Evolutionary conservation across 2,888 invertebrate species (phyloP).

Genomic region (Zygaena filipendulae): DNA sequence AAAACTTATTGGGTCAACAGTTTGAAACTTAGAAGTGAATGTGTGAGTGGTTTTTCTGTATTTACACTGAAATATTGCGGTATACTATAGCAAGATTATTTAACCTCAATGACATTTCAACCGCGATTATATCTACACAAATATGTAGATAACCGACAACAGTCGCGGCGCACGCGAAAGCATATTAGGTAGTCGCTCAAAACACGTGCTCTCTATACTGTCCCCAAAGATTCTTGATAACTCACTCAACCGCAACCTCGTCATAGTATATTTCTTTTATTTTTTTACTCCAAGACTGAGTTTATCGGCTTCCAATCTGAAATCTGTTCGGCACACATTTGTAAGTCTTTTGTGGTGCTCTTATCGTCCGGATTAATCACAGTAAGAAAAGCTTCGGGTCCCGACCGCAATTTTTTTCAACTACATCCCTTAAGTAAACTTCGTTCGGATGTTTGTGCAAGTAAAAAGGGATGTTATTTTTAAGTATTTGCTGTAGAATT

Average conservation of each 20-base stretch:
- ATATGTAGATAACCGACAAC: conserved; percentile 32
- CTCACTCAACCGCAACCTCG: conserved; percentile 33
- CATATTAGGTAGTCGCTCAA: conserved; percentile 46
- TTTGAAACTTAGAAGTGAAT: no score
- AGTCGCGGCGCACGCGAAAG: conserved; percentile 31
- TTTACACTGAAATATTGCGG: no score
- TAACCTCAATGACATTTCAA: conserved; percentile 26
- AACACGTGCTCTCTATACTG: conserved; percentile 50
- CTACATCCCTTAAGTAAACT: conserved; percentile 33
- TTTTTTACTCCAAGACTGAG: conserved; percentile 47
- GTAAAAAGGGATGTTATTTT: conserved; percentile 19
- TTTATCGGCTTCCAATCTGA: conserved; percentile 61
- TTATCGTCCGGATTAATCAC: conserved; percentile 53
- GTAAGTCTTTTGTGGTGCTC: conserved; percentile 40
- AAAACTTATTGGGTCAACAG: no score
- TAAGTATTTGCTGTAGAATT: no score
- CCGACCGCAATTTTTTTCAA: conserved; percentile 36
- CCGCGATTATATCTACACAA: conserved; percentile 1
- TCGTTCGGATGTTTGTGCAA: conserved; percentile 26
- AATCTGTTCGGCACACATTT: conserved; percentile 64
- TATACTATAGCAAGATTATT: no score
- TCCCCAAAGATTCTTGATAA: conserved; percentile 40
- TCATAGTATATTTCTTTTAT: conserved; percentile 14
- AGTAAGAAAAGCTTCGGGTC: conserved; percentile 41
- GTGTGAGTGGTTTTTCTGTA: no score